These are phyloP conservation scores for Aphyosemion australe DNA, from an alignment of 2,113 vertebrate genomes.

Conservation along the genomic window DNA sequence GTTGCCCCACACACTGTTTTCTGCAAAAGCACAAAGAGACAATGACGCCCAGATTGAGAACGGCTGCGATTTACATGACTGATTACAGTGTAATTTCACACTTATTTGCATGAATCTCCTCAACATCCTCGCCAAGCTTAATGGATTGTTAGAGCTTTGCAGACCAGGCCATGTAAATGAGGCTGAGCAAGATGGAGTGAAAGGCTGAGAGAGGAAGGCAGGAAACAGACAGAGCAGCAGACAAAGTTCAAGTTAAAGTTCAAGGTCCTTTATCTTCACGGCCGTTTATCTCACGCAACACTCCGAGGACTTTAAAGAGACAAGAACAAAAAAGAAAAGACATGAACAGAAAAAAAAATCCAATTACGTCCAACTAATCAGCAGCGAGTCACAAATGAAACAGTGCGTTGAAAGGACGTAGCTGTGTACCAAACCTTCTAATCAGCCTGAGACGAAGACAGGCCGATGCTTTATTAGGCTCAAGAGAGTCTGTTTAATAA, in stretches of 20 bases:
- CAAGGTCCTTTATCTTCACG: conserved; percentile 56
- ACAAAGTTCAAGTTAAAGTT: conserved; percentile 70
- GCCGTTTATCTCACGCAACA: conserved; percentile 31
- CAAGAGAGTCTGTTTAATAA: conserved; percentile 41
- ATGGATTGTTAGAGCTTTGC: conserved; percentile 64
- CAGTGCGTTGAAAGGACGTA: conserved; percentile 31
- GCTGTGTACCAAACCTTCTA: conserved; percentile 45
- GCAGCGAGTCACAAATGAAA: conserved; percentile 60
- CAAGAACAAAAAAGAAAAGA: conserved; percentile 1
- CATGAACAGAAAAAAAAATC: conserved; percentile 35
- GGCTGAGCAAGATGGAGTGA: conserved; percentile 39
- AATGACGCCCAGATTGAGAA: conserved; percentile 55
- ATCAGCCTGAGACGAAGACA: conserved; percentile 48
- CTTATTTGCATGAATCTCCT: conserved; percentile 75
- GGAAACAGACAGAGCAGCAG: conserved; percentile 35
- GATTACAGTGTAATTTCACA: conserved; percentile 77
- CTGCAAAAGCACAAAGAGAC: conserved; percentile 52
- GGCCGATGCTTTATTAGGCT: conserved; percentile 46
- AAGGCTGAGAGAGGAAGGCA: not conserved
- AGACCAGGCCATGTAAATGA: conserved; percentile 53
- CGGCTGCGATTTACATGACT: conserved; percentile 73
- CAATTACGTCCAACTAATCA: conserved; percentile 65
- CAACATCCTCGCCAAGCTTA: conserved; percentile 52
- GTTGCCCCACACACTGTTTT: conserved; percentile 40
- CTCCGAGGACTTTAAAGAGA: conserved; percentile 43